Conservation (phyloP, 2,113 vertebrate genomes). For the Nibea coibor region DNA sequence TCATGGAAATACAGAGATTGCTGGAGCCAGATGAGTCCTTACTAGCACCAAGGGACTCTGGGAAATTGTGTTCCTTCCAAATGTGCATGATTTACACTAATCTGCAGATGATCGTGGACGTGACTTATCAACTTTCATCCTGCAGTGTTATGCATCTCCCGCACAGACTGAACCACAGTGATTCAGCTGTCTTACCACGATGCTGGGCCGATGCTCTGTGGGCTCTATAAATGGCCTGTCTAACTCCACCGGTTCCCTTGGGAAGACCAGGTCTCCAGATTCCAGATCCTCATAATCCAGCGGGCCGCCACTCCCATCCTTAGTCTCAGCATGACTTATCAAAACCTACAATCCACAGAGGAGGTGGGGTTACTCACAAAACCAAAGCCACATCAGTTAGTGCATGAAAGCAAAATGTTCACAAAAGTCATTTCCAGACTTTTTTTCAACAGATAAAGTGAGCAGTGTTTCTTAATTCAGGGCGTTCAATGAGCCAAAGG, state of each 20-base stretch:
- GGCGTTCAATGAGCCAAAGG: neutral
- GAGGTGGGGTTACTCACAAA: conserved; percentile 21
- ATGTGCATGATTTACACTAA: conserved; percentile 44
- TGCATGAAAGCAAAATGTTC: conserved; percentile 3
- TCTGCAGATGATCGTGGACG: conserved; percentile 27
- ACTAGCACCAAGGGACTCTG: conserved; percentile 61
- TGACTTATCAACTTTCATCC: conserved; percentile 21
- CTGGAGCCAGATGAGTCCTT: conserved; percentile 52
- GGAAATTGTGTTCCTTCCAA: conserved; percentile 54
- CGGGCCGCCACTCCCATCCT: conserved; percentile 88
- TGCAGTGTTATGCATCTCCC: neutral
- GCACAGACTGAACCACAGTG: neutral
- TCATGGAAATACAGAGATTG: conserved; percentile 52
- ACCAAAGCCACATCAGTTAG: neutral
- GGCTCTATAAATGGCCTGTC: conserved; percentile 58
- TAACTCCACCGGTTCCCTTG: conserved; percentile 81
- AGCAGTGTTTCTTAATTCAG: conserved; percentile 32
- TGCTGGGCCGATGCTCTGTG: conserved; percentile 26
- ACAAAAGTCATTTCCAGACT: conserved; percentile 10
- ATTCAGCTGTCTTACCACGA: conserved; percentile 67
- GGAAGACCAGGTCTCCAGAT: conserved; percentile 86
- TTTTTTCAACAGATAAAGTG: conserved; percentile 1
- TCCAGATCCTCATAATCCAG: conserved; percentile 88
- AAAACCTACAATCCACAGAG: conserved; percentile 85
- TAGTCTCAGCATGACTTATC: conserved; percentile 84